phyloP scores from a whole-genome alignment of 1,140 invertebrate genomes.

The Drosophila repletoides region DNA sequence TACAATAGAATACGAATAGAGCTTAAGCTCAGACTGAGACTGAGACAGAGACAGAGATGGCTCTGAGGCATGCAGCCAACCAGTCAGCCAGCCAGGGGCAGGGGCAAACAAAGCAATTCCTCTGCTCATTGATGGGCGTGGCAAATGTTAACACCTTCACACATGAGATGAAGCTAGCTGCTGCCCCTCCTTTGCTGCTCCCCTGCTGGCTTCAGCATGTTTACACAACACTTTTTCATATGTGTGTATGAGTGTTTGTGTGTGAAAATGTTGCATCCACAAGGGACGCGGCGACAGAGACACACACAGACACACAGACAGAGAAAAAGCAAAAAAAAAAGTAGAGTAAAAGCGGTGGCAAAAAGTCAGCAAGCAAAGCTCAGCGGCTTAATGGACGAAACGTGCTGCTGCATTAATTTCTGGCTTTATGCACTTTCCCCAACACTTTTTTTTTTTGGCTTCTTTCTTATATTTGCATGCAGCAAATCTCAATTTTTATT shows the following conservation, averaged over 20 bases:
- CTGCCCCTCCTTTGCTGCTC: neutral
- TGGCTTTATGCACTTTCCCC: conserved; percentile 68
- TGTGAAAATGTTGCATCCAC: conserved; percentile 45
- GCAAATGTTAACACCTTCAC: conserved; percentile 9
- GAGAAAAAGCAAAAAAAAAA: no score
- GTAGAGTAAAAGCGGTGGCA: neutral
- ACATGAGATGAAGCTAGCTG: neutral
- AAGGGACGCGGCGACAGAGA: conserved; percentile 7
- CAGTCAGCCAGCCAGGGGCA: no score
- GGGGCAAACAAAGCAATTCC: conserved; percentile 37
- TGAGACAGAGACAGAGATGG: no score
- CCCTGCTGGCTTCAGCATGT: conserved; percentile 49
- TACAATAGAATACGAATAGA: neutral
- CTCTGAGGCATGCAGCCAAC: no score
- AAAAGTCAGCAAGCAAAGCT: conserved; percentile 79
- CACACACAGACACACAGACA: neutral
- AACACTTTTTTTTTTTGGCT: conserved; percentile 23
- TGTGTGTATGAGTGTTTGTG: conserved; percentile 42
- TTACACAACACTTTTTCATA: conserved; percentile 76
- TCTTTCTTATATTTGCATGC: conserved; percentile 41
- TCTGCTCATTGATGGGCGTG: conserved; percentile 31
- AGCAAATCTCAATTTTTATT: conserved; percentile 52
- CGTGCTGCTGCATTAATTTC: conserved; percentile 77
- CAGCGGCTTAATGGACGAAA: conserved; percentile 75
- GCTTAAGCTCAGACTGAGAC: no score